phyloP scores from a whole-genome alignment of 1,140 invertebrate genomes.

The Macrostomum lignano region DNA sequence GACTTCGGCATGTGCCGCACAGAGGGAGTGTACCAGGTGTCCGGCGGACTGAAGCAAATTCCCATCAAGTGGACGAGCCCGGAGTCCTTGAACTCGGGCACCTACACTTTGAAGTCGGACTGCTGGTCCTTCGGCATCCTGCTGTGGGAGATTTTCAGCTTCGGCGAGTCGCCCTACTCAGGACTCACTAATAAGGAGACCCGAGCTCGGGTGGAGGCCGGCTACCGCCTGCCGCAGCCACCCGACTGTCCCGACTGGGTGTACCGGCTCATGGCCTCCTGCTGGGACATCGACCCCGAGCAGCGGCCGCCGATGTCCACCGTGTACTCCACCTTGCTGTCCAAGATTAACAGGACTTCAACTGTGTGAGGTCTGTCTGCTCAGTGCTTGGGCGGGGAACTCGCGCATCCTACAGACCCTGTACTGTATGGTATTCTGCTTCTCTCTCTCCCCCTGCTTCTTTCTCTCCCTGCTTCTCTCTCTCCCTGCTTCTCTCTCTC shows the following conservation, averaged over 20 bases:
- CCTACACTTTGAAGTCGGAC: slow-evolving; percentile 87
- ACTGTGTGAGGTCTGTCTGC: too few species aligned
- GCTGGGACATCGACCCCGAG: slow-evolving; percentile 88
- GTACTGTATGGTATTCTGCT: too few species aligned
- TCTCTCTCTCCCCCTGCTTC: too few species aligned
- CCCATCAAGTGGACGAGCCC: slow-evolving; percentile 96
- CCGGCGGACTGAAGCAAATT: slow-evolving; percentile 96
- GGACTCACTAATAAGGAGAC: slow-evolving; percentile 75
- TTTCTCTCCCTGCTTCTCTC: too few species aligned
- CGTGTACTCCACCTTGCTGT: too few species aligned
- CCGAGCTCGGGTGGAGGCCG: not conserved
- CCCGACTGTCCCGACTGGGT: slow-evolving; percentile 43
- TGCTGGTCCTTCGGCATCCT: slow-evolving; percentile 74
- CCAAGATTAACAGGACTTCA: too few species aligned
- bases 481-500: too few species aligned
- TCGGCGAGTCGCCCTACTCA: slow-evolving; percentile 91
- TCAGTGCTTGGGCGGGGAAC: too few species aligned
- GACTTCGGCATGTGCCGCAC: too few species aligned
- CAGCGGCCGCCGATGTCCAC: slow-evolving; percentile 63
- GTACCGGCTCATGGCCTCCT: slow-evolving; percentile 87
- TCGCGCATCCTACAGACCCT: too few species aligned
- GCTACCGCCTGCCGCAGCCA: slow-evolving; percentile 3
- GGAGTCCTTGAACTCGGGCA: slow-evolving; percentile 88
- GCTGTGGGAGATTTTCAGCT: slow-evolving; percentile 97
- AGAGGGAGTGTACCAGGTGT: too few species aligned